Base-by-base conservation (phyloP, 2,797 vertebrate genomes). In the Odontamblyopus lacepedii region DNA sequence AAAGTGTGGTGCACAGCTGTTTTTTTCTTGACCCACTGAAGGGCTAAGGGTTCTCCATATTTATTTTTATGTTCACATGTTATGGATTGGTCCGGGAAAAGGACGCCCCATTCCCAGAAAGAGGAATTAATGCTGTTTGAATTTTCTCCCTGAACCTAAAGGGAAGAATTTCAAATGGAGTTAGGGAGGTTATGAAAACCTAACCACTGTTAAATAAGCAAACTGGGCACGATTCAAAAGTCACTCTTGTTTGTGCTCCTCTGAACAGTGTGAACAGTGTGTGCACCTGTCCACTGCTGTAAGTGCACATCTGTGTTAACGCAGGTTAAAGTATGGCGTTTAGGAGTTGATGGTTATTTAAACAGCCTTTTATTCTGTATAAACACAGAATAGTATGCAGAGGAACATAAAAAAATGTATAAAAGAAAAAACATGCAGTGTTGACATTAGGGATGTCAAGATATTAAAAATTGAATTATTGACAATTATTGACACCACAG, bases 61-160 rank as follows among this genome's bases (percentile, higher is more conserved):
- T 93, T 93, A 91, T 92, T 92, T 93, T 93, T 90, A 90, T 91
- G 88, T 93, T 92, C 91, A 88, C 85, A 91, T 92, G 88, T 91
- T 92, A 92, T 87, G 91, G 89, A 91, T 91, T 87, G 89, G 87
- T 91, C 87, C 88, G 88, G 91, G 87, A 92, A 92, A 88, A 84
- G 88, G 87, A 85, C 53, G 84, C 84, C 81, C 87, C 79, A 84
- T 92, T 89, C 91, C 90, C 87, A 89, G 89, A 85, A 91, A 88
- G 80, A 86, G 85, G 90, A 90, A 89, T 91, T 89, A 88, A 90
- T 88, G 86, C 82, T 88, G 88, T 90, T 92, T 91, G 80, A 91
- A 85, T 80, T 74, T 87, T 85, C 84, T 85, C 85, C 87, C 70
- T 60, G 30, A 76, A 79, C 83, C 77, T 83, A 75, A 86, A 89